Evolutionary conservation across 1,140 invertebrate species (phyloP), one percentile per base, ranked within the genome.

Genomic region (Cydia fagiglandana): DNA sequence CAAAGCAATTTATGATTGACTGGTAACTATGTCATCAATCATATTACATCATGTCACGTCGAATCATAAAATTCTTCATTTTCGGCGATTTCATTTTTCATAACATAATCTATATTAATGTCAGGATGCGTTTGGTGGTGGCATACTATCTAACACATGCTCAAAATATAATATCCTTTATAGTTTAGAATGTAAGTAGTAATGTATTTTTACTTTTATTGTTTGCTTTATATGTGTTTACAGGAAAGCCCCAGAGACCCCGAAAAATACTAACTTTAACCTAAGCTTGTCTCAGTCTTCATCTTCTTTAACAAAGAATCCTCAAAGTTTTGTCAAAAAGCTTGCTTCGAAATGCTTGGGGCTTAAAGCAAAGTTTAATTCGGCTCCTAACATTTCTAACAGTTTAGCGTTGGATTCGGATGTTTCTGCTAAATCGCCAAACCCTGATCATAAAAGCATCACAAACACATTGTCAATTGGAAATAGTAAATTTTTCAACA

Each of bases 341-440:
- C 90, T 93, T 90, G 91, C 92, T 85, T 92, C 91, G n/a, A 93
- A 93, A 84, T 93, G 91, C 90, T 92, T 93, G 84, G 91, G 92
- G 79, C 80, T 92, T 64, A 93, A 91, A 86, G 84, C 88, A 68
- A 93, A 91, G 78, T 93, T 91, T 79, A 91, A 89, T 80, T 93
- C 92, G 79, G 89, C 90, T 82, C 91, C 92, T 87, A 91, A 93
- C 80, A 89, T 93, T 80, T 89, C 90, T 88, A 91, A 93, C 82
- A 86, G 73, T 75, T 73, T 80, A 64, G 83, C 81, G 73, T 79
- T 84, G 79, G 88, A 90, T 80, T 79, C 86, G 81, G 87, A 87
- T 81, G 86, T 85, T 79, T 86, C 88, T 85, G 83, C 80, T 64
- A 91, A 88, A 79, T 79, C 84, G 20, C 90, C 90, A 84, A 82